These are phyloP conservation scores for Neodiprion fabricii DNA, from an alignment of 1,140 invertebrate species.

Conservation along the genomic window DNA sequence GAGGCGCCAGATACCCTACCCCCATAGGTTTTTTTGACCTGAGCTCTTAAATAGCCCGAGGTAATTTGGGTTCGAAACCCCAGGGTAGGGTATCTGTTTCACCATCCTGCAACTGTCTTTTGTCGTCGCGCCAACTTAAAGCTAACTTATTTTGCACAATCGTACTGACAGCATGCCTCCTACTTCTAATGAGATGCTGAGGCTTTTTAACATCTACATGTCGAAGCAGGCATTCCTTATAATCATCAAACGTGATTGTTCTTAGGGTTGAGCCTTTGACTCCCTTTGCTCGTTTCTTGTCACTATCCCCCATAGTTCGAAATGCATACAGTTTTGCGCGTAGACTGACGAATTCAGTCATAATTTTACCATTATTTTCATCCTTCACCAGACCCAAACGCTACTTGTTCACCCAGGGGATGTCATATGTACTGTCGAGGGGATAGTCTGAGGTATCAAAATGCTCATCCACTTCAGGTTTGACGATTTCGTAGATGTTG, in stretches of 20 bases:
- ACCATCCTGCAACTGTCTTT: background rate
- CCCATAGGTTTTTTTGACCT: too few species aligned
- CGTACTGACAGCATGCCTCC: background rate
- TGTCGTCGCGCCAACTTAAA: slow-evolving; percentile 17
- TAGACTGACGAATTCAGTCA: slow-evolving; percentile 53
- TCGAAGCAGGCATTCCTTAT: slow-evolving; percentile 10
- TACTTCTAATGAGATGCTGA: slow-evolving; percentile 2
- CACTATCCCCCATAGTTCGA: background rate
- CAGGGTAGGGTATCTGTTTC: slow-evolving; percentile 25
- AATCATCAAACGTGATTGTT: slow-evolving; percentile 19
- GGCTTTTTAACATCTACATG: background rate
- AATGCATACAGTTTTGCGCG: slow-evolving; percentile 54
- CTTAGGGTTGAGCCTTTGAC: slow-evolving; percentile 9
- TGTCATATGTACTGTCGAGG: slow-evolving; percentile 3
- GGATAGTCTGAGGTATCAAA: slow-evolving; percentile 1
- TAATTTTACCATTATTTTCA: slow-evolving; percentile 51
- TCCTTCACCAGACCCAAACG: slow-evolving; percentile 58
- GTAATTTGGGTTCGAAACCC: background rate
- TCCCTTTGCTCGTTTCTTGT: background rate
- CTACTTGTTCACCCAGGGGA: background rate
- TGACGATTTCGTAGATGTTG: slow-evolving; percentile 7
- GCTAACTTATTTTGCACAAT: slow-evolving; percentile 5
- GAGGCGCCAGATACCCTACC: too few species aligned
- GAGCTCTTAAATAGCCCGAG: too few species aligned
- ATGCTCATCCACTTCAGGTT: slow-evolving; percentile 6